Percentiles rank a stretch among this genome's conserved stretches.
phyloP scores from a whole-genome alignment of 2,888 invertebrate species.

The Cerastis rubricosa region DNA sequence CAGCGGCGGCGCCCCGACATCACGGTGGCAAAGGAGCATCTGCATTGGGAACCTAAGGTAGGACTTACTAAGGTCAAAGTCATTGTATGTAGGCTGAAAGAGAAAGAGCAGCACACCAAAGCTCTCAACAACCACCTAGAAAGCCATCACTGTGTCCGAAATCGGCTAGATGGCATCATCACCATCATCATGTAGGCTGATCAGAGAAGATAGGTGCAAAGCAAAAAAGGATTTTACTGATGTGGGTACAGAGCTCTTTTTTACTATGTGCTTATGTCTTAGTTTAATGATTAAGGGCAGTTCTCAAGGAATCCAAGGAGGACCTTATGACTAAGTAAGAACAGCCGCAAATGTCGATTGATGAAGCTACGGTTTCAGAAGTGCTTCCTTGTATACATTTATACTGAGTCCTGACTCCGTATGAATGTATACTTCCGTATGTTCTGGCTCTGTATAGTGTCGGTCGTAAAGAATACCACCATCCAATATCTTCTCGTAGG shows the following conservation, averaged over 20 bases:
- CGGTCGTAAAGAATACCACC: no score
- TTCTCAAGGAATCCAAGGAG: background rate
- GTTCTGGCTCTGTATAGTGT: no score
- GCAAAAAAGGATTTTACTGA: background rate
- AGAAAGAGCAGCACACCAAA: no score
- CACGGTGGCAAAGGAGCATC: constrained; percentile 94
- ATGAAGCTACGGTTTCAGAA: background rate
- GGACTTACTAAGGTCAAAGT: background rate
- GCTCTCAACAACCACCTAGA: no score
- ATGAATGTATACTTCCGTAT: no score
- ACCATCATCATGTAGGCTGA: no score
- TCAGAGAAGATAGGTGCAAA: background rate
- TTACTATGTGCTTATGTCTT: background rate
- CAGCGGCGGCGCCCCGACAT: constrained; percentile 98
- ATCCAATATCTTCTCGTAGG: no score
- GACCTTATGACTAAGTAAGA: background rate
- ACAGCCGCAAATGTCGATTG: background rate
- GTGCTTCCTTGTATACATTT: no score
- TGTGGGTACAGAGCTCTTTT: background rate
- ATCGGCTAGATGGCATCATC: no score
- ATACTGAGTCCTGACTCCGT: no score
- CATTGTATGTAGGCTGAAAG: background rate
- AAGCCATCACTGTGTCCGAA: no score
- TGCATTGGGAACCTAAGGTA: constrained; percentile 98
- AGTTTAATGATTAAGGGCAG: background rate